Conservation (phyloP, 2,888 invertebrate species). For the Zygaena filipendulae region DNA sequence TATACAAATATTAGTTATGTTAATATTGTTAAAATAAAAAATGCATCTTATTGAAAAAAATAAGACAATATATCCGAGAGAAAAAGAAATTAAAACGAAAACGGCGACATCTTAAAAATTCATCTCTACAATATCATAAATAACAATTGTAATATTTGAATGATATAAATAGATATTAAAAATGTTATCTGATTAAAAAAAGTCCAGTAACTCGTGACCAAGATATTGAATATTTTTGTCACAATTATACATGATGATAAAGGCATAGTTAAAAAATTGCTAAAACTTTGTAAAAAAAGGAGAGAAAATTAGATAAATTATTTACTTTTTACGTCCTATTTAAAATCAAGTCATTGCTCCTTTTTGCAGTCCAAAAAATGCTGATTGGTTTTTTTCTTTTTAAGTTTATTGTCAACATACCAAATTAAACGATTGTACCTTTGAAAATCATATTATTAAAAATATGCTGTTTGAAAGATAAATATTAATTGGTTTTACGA, state of each 20-base stretch:
- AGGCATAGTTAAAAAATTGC: conserved; percentile 13
- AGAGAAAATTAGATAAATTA: conserved; percentile 16
- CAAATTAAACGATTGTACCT: too few species aligned
- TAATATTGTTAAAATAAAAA: conserved; percentile 66
- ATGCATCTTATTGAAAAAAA: conserved; percentile 30
- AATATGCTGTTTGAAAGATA: conserved; percentile 49
- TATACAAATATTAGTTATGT: conserved; percentile 55
- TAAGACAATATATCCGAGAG: conserved; percentile 20
- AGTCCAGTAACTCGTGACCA: conserved; percentile 25
- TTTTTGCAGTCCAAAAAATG: conserved; percentile 34
- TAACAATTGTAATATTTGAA: conserved; percentile 38
- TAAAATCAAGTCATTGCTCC: conserved; percentile 52
- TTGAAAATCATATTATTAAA: conserved; percentile 48
- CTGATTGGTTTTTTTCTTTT: conserved; percentile 27
- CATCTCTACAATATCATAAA: conserved; percentile 46
- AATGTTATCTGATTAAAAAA: conserved; percentile 63
- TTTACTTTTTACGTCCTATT: conserved; percentile 35
- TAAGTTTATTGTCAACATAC: too few species aligned
- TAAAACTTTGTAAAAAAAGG: too few species aligned
- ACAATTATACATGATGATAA: too few species aligned
- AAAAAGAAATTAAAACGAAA: conserved; percentile 27
- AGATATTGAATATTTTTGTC: conserved; percentile 17
- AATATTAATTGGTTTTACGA: conserved; percentile 26
- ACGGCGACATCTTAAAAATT: too few species aligned
- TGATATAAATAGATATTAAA: conserved; percentile 27